Evolutionary conservation across 1,140 invertebrate species (phyloP).

Genomic region (Orius laevigatus): DNA sequence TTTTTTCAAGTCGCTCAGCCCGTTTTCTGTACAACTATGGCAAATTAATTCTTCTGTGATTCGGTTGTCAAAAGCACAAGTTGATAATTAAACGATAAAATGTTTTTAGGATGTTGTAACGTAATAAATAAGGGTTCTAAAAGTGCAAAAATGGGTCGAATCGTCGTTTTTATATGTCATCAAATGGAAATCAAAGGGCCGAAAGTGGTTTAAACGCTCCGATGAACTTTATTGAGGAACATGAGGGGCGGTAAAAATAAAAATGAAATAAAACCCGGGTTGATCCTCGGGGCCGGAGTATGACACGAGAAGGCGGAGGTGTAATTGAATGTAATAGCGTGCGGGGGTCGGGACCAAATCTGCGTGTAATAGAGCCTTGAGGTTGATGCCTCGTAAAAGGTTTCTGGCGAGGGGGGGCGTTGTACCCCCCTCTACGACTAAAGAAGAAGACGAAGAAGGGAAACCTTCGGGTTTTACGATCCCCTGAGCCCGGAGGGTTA

Average conservation of each 20-base stretch:
- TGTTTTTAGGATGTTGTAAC: no score
- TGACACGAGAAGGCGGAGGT: slow-evolving; percentile 1
- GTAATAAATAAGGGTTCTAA: no score
- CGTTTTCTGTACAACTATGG: no score
- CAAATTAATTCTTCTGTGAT: no score
- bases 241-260: neutral
- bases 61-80: no score
- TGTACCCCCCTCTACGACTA: slow-evolving; percentile 1
- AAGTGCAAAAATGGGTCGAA: no score
- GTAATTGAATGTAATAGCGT: slow-evolving; percentile 10
- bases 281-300: neutral
- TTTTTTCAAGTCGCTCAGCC: no score
- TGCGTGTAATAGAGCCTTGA: slow-evolving; percentile 10
- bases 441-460: slow-evolving; percentile 1
- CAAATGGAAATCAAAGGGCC: neutral
- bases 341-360: slow-evolving; percentile 6
- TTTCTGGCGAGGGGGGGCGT: neutral
- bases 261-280: slow-evolving; percentile 2
- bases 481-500: slow-evolving; percentile 2
- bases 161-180: no score
- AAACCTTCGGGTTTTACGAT: slow-evolving; percentile 3
- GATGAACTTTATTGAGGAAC: neutral
- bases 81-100: no score
- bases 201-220: neutral
- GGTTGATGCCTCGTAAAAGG: slow-evolving; percentile 4